Conservation (phyloP, 2,797 vertebrate genomes). For the Nasua narica region DNA sequence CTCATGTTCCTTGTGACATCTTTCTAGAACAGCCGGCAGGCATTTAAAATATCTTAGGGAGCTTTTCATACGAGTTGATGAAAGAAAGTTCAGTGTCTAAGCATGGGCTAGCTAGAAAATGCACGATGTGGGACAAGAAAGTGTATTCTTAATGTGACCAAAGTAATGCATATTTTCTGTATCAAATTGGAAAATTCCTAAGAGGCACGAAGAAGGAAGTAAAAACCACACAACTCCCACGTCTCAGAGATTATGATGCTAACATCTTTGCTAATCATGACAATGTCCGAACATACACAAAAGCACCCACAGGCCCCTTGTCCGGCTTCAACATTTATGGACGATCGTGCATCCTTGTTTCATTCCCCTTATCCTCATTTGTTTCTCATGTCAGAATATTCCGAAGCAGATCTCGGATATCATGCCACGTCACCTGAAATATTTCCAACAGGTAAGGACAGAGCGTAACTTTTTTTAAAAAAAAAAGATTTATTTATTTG, state of each 20-base stretch:
- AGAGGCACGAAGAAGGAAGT: neutral
- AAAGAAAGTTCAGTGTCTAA: neutral
- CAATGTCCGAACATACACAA: neutral
- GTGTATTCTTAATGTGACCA: neutral
- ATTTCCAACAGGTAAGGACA: neutral
- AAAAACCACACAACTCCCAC: neutral
- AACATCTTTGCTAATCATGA: neutral
- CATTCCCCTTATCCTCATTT: neutral
- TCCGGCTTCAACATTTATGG: fast-evolving
- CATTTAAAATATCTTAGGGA: neutral
- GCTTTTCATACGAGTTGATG: neutral
- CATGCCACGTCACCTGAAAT: neutral
- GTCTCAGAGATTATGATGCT: neutral
- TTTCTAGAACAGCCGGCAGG: neutral
- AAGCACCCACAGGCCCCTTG: neutral
- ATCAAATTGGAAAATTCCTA: neutral
- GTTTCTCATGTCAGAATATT: neutral
- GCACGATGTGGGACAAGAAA: neutral
- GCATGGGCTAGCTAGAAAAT: neutral
- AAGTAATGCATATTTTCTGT: neutral
- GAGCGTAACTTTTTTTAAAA: neutral
- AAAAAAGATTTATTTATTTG: neutral
- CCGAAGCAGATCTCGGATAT: neutral
- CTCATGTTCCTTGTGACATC: neutral
- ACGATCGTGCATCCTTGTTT: too few relatives aligned